Evolutionary conservation across 1,140 invertebrate species (phyloP).

Genomic region (Forficula auricularia): DNA sequence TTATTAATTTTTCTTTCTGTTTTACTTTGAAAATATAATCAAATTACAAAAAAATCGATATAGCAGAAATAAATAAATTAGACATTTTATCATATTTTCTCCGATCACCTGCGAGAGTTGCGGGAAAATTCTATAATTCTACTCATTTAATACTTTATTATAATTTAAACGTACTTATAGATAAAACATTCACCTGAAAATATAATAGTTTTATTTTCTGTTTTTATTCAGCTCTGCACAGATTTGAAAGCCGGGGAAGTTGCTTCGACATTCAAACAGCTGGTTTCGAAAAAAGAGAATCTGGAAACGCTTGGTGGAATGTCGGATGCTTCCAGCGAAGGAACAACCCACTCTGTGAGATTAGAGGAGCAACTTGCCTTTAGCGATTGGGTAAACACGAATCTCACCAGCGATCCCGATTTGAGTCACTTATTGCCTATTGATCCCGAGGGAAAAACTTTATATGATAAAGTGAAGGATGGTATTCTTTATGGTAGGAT

Average conservation of each 20-base stretch:
- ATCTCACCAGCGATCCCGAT: constrained; percentile 75
- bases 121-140: no score
- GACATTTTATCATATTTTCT: no score
- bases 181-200: no score
- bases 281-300: constrained; percentile 83
- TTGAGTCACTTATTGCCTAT: constrained; percentile 81
- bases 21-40: no score
- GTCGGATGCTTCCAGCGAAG: constrained; percentile 85
- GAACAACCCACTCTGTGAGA: constrained; percentile 80
- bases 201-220: not conserved
- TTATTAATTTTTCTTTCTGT: no score
- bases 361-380: constrained; percentile 96
- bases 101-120: no score
- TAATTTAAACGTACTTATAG: no score
- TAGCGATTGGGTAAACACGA: constrained; percentile 95
- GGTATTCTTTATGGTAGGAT: constrained; percentile 86
- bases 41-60: no score
- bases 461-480: constrained; percentile 90
- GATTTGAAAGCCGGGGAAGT: constrained; percentile 76
- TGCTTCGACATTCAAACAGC: constrained; percentile 75
- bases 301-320: constrained; percentile 82
- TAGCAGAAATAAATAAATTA: no score
- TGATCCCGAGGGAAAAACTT: constrained; percentile 65
- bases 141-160: no score
- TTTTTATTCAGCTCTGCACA: constrained; percentile 49